Conservation (phyloP, 2,113 vertebrate species). For the Eonycteris spelaea region DNA sequence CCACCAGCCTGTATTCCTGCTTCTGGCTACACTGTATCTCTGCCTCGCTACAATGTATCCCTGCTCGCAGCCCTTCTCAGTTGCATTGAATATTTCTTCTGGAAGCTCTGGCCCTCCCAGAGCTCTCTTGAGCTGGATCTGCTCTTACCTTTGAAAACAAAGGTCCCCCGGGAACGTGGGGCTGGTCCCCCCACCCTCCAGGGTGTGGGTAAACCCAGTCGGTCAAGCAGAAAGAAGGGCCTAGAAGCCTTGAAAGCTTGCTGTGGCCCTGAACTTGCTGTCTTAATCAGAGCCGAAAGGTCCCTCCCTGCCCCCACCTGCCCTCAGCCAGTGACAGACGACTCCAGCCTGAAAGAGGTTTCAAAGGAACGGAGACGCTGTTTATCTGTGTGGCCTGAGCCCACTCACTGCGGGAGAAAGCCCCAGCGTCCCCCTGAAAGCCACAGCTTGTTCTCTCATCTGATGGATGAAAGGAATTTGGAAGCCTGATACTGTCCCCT, state of each 20-base stretch:
- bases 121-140: neutral
- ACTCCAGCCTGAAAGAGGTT: slow-evolving; percentile 77
- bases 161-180: neutral
- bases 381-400: slow-evolving; percentile 97
- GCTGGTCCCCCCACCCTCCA: neutral
- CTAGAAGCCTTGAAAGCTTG: slow-evolving; percentile 64
- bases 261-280: slow-evolving; percentile 63
- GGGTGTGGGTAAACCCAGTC: neutral
- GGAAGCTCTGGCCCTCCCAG: neutral
- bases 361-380: slow-evolving; percentile 86
- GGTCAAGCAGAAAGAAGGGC: neutral
- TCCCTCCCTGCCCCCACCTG: slow-evolving; percentile 53
- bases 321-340: slow-evolving; percentile 78
- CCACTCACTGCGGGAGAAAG: slow-evolving; percentile 82
- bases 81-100: neutral
- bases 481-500: slow-evolving; percentile 92
- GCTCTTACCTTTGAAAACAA: neutral
- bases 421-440: slow-evolving; percentile 88
- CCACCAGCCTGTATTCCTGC: accelerated
- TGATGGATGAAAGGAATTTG: slow-evolving; percentile 89
- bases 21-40: accelerated
- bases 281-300: slow-evolving; percentile 75
- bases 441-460: slow-evolving; percentile 91
- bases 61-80: neutral
- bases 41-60: neutral